Evolutionary conservation across 2,113 vertebrate genomes (phyloP), one percentile per base, ranked within the genome.

Genomic region (Microtus ochrogaster): DNA sequence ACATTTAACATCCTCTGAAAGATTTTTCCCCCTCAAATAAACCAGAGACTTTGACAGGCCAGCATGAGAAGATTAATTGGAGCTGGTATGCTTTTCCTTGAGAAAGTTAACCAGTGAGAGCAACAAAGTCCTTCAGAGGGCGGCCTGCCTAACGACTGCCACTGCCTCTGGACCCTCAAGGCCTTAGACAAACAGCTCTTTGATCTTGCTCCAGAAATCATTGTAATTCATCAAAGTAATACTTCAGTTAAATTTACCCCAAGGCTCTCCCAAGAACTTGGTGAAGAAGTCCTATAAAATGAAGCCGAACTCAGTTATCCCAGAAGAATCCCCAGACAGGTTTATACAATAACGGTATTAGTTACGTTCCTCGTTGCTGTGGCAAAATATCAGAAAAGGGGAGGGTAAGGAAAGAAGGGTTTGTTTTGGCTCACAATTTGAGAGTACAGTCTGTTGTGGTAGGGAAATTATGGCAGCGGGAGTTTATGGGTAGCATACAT

Each of bases 161-260:
- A 83, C 86, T 47, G 78, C 72, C 96, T 96, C 96, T 93, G 87
- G 87, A 97, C 74, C 74, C 89, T 91, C 8, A 30, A 82, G 82
- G 47, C 76, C 85, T 94, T 94, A 76, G 36, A 61, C 65, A 74
- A 87, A 90, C 24, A n/a, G 81, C 82, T 97, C 77, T 97, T 97
- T 97, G 93, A 96, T 94, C 94, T 96, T 91, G 79, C 28, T 52
- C 73, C 44, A 91, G 78, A 91, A 89, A 77, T 91, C 33, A 95
- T 70, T 97, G 73, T 90, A 92, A 95, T 66, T 49, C 89, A 89
- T 97, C 93, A 96, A 92, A 90, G 76, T 70, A 90, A 95, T 94
- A 88, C 89, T 89, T 92, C 81, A 95, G 49, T 97, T 95, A 90
- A 70, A 5, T 79, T 83, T 92, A 89, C 39, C 79, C 76, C 89